phyloP scores from a whole-genome alignment of 2,113 vertebrate species.

The Pristiophorus japonicus region DNA sequence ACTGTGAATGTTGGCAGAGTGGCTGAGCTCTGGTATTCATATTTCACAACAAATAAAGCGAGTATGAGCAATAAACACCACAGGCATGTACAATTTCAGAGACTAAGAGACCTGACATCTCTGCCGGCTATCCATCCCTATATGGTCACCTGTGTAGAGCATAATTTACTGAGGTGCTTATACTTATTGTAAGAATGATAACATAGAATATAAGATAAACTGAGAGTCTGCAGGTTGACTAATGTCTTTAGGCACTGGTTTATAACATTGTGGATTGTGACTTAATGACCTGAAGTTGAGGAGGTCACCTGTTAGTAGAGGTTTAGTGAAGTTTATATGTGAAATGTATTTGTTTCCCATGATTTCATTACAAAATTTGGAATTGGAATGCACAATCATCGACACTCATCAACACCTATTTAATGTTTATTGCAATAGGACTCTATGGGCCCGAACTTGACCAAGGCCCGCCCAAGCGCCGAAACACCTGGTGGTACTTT shows the following conservation, averaged over 20 bases:
- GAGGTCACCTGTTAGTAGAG: not conserved
- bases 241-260: not conserved
- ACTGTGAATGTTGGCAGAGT: not conserved
- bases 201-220: not conserved
- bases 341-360: not conserved
- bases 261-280: not conserved
- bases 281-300: not conserved
- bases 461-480: too few relatives aligned
- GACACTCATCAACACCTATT: not conserved
- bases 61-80: not conserved
- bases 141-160: not conserved
- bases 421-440: not conserved
- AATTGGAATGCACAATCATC: not conserved
- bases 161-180: not conserved
- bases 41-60: not conserved
- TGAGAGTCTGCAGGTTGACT: not conserved
- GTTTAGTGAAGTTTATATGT: not conserved
- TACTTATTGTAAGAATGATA: not conserved
- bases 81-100: not conserved
- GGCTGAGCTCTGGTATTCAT: not conserved
- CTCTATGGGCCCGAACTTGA: too few relatives aligned
- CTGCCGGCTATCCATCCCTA: not conserved
- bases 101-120: not conserved
- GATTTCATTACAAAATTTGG: not conserved
- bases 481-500: too few relatives aligned